Base-by-base conservation (phyloP, 2,888 invertebrate species). In the Lasioglossum calceatum region DNA sequence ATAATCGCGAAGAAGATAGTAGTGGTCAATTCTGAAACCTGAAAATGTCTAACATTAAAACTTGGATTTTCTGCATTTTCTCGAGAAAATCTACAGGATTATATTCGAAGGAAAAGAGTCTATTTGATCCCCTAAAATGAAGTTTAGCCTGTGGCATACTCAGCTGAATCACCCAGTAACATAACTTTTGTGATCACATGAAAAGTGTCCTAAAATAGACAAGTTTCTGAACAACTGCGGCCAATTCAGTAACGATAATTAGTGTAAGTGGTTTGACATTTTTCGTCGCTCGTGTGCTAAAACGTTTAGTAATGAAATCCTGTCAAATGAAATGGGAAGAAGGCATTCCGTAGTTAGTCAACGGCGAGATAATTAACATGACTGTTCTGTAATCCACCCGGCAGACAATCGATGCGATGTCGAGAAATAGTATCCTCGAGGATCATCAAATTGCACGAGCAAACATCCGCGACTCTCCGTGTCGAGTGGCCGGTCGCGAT, bases 381-480 rank as follows among this genome's bases (percentile, higher is more conserved):
- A 67, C 67, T 32, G 36, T 16, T 32, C 67, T 36, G 67, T 36
- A 67, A 14, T 67, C 67, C 32, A 61, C 27, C 61, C 61, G 16
- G 16, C 8, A 32, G 19, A 16, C 67, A 5, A 12, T 23, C 54
- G 54, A 39, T 39, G n/a, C 54, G 39, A 39, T 39, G 39, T 39
- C 54, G 16, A 75, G n/a, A 54, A 39, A 54, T 23, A 54, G 74
- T 54, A 32, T 36, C 54, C 23, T 54, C 54, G 74, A 74, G 36
- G 39, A 74, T 54, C 39, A 54, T 39, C 36, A 54, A 39, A 54
- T 74, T 36, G 19, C 36, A n/a, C 54, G 39, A 74, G 54, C 50
- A n/a, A 74, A 74, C 54, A 39, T 70, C 54, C 32, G 32, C 54
- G 23, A 74, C 50, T 74, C n/a, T 36, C 14, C 54, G 36, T n/a